These are phyloP conservation scores for Micromesistius poutassou DNA, from an alignment of 2,797 vertebrate species.

Conservation along the genomic window DNA sequence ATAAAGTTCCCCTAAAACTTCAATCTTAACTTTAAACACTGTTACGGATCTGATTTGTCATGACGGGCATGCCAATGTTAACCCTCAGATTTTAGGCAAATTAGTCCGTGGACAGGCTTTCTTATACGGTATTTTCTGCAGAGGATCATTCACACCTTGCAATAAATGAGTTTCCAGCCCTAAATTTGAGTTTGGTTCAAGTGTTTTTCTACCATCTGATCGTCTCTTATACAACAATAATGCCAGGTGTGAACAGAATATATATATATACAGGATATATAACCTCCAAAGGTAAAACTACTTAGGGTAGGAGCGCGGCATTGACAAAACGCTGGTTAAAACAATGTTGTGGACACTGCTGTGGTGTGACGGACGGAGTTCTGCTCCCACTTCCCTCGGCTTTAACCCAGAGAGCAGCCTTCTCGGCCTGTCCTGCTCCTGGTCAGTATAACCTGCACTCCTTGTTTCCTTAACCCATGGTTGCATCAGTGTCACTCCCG, in stretches of 20 bases:
- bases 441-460: slow-evolving; percentile 70
- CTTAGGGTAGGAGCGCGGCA: slow-evolving; percentile 6
- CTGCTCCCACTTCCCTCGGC: slow-evolving; percentile 65
- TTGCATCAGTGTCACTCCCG: slow-evolving; percentile 18
- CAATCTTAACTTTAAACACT: not conserved
- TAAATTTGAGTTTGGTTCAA: not conserved
- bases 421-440: slow-evolving; percentile 71
- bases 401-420: slow-evolving; percentile 73
- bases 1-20: not conserved
- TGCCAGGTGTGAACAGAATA: not conserved
- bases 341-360: slow-evolving; percentile 43
- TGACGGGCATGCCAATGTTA: not conserved
- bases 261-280: too few relatives aligned
- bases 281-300: not conserved
- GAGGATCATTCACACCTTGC: not conserved
- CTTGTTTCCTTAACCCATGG: slow-evolving; percentile 62
- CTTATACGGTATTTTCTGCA: not conserved
- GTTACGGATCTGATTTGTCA: not conserved
- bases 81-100: not conserved
- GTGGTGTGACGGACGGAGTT: slow-evolving; percentile 64
- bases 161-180: not conserved
- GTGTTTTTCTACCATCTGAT: not conserved
- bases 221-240: not conserved
- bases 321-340: slow-evolving; percentile 22
- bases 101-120: not conserved